Evolutionary conservation across 2,113 vertebrate species (phyloP), one percentile per base, ranked within the genome.

Genomic region (Hippocampus guttulatus): DNA sequence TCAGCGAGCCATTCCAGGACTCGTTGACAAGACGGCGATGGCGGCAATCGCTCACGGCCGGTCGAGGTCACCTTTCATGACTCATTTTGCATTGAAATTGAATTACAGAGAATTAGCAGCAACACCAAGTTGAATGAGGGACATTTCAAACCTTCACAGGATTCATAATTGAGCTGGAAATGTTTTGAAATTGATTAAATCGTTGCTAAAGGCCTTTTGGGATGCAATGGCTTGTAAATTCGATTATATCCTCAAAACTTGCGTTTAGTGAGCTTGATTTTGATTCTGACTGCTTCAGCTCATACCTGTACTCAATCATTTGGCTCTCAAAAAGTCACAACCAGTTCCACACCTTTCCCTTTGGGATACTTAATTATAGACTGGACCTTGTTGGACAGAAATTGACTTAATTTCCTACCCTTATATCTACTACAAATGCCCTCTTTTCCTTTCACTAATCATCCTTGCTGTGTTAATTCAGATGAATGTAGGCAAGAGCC

Each of bases 1-100:
- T 79, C 68, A 67, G 75, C 69, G 68, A 2, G 64, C 38, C 16
- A 57, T 67, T 64, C 77, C 66, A 23, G 65, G 72, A 72, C 43
- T 45, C 1, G 73, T 40, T 69, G 70, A 74, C 70, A 72, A 64
- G 67, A 47, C 61, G 52, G 30, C 25, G 74, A 79, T 68, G 64
- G 8, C 41, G 8, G 3, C 5, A 30, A 43, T 67, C 67, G 54
- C 70, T 67, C 38, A 49, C 14, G 38, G 18, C 52, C 67, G 40
- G 16, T 54, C 16, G 12, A n/a, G 51, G 43, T 57, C 41, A 41
- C 16, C 52, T 23, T 70, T 72, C 27, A 68, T 68, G 18, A 45
- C 60, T 14, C 33, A 38, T 33, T 55, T 23, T 9, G 9, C 45
- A 52, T 30, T 67, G 3, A 51, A 33, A 30, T 67, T 27, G 27